Conservation (phyloP, 2,888 invertebrate genomes). For the Strigamia transsilvanica region DNA sequence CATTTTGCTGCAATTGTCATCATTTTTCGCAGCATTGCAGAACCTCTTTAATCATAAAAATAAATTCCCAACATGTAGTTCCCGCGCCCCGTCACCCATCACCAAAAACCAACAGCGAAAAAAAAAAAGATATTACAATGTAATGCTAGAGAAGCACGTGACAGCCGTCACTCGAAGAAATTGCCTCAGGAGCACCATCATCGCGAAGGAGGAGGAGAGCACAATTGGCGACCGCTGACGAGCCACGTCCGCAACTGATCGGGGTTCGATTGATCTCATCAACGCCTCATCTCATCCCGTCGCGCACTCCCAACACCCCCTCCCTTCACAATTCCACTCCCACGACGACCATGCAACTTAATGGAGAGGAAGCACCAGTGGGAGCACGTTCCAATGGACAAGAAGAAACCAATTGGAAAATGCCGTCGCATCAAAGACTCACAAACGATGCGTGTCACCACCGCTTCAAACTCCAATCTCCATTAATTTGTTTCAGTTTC, state of each 20-base stretch:
- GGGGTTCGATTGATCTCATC: slow-evolving; percentile 37
- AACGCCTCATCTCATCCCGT: slow-evolving; percentile 27
- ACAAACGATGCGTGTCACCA: slow-evolving; percentile 20
- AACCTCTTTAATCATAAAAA: too few relatives aligned
- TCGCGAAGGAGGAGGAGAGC: background rate
- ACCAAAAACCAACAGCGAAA: background rate
- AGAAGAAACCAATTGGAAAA: slow-evolving; percentile 44
- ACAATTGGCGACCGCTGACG: slow-evolving; percentile 31
- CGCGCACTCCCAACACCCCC: background rate
- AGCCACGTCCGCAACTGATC: slow-evolving; percentile 44
- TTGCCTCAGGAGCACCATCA: slow-evolving; percentile 33
- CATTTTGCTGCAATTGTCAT: too few relatives aligned
- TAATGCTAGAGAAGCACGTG: background rate
- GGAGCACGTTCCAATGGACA: slow-evolving; percentile 43
- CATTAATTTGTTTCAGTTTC: slow-evolving; percentile 39
- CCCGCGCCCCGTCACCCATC: background rate
- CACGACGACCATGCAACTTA: slow-evolving; percentile 6
- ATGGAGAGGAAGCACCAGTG: slow-evolving; percentile 28
- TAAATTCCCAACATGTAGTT: background rate
- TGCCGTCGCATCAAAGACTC: slow-evolving; percentile 31
- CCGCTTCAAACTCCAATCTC: slow-evolving; percentile 22
- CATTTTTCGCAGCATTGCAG: too few relatives aligned
- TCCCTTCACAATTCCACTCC: slow-evolving; percentile 6
- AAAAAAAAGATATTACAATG: slow-evolving; percentile 20
- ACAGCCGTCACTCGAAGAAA: slow-evolving; percentile 19